phyloP scores from a whole-genome alignment of 2,797 vertebrate species.

The Echeneis naucrates region DNA sequence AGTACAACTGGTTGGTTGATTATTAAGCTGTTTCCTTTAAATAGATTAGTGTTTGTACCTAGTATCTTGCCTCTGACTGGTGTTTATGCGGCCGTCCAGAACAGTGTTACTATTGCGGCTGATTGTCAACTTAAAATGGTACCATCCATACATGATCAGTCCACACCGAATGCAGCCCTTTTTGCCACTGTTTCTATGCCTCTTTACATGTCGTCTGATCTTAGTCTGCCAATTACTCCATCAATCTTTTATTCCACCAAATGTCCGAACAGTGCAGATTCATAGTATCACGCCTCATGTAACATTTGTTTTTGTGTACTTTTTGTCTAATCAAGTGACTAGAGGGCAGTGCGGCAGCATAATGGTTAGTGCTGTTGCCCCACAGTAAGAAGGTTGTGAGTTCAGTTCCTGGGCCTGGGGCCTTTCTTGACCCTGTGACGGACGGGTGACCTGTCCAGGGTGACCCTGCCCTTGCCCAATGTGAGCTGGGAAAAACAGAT shows the following conservation, averaged over 20 bases:
- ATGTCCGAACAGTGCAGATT: neutral
- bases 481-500: too few species aligned
- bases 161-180: neutral
- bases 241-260: neutral
- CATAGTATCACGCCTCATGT: neutral
- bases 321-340: neutral
- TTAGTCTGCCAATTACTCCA: neutral
- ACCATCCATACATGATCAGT: neutral
- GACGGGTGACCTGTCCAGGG: too few species aligned
- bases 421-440: too few species aligned
- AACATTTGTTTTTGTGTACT: neutral
- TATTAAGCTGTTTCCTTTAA: constrained; percentile 5
- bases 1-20: constrained; percentile 22
- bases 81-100: constrained; percentile 8
- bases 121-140: constrained; percentile 29
- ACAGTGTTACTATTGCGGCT: neutral
- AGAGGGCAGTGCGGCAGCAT: too few species aligned
- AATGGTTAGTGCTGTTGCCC: too few species aligned
- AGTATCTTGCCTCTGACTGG: neutral
- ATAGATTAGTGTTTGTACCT: constrained; percentile 2
- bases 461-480: too few species aligned
- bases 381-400: too few species aligned
- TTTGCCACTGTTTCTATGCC: neutral
- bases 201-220: constrained; percentile 2
- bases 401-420: too few species aligned